phyloP scores from a whole-genome alignment of 2,797 vertebrate genomes.

The Alcedo atthis region DNA sequence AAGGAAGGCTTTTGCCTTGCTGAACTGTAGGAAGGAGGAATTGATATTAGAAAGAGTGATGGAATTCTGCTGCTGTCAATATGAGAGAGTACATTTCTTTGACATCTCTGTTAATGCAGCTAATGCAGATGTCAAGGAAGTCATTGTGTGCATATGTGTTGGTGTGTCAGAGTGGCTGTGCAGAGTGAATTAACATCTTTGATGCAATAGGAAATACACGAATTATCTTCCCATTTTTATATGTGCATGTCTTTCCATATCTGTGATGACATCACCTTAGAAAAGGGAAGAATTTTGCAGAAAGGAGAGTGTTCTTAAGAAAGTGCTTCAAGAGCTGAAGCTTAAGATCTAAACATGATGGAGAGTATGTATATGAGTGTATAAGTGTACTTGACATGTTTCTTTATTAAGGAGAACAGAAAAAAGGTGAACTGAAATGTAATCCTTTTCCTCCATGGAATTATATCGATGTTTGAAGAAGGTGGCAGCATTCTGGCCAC shows the following conservation, averaged over 20 bases:
- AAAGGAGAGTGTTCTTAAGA: neutral
- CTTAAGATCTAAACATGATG: neutral
- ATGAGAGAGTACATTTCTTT: neutral
- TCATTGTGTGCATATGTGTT: neutral
- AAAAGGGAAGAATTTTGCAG: neutral
- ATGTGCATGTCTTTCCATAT: neutral
- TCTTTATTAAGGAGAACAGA: neutral
- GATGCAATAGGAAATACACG: neutral
- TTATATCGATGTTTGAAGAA: neutral
- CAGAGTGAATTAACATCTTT: neutral
- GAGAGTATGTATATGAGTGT: neutral
- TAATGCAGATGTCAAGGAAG: constrained; percentile 39
- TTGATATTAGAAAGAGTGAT: neutral
- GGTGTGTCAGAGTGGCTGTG: neutral
- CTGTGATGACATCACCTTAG: neutral
- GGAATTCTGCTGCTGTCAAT: neutral
- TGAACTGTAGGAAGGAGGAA: neutral
- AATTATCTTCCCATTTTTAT: neutral
- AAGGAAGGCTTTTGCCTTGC: neutral
- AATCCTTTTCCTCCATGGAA: neutral
- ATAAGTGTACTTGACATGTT: neutral
- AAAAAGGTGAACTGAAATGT: neutral
- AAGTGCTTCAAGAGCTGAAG: neutral
- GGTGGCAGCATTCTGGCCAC: neutral
- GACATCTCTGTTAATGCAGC: neutral